These are phyloP conservation scores for Parambassis ranga DNA, from an alignment of 2,797 vertebrate species.

Conservation along the genomic window DNA sequence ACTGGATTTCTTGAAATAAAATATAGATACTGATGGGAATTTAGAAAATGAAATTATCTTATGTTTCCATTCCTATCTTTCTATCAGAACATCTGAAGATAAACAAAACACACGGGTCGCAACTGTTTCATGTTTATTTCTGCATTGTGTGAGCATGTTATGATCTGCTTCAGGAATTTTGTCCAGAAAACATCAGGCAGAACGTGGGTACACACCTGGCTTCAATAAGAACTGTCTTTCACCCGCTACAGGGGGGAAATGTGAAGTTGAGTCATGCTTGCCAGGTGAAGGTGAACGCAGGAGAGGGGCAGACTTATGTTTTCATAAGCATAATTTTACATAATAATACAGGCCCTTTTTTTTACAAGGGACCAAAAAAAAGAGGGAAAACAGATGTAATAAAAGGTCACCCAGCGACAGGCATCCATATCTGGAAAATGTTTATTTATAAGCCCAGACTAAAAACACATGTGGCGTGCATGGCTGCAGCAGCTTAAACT, in stretches of 20 bases:
- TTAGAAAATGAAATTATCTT: conserved; percentile 1
- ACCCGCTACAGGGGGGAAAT: conserved; percentile 65
- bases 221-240: conserved; percentile 79
- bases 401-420: conserved; percentile 82
- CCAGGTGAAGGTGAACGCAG: conserved; percentile 82
- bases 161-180: conserved; percentile 62
- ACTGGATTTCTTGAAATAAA: neutral
- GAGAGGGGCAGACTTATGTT: conserved; percentile 78
- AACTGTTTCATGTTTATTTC: conserved; percentile 27
- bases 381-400: conserved; percentile 86
- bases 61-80: conserved; percentile 16
- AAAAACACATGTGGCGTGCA: conserved; percentile 79
- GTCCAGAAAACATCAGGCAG: conserved; percentile 57
- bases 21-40: too few species aligned
- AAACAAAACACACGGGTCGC: conserved; percentile 7
- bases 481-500: conserved; percentile 46
- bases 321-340: conserved; percentile 89
- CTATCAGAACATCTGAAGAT: conserved; percentile 1
- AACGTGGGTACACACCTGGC: conserved; percentile 76
- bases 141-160: conserved; percentile 43
- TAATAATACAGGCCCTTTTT: conserved; percentile 75
- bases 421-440: conserved; percentile 79
- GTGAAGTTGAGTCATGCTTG: conserved; percentile 78
- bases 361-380: conserved; percentile 71
- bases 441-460: conserved; percentile 81